Conservation (phyloP, 2,797 vertebrate species). For the Oreochromis mossambicus region DNA sequence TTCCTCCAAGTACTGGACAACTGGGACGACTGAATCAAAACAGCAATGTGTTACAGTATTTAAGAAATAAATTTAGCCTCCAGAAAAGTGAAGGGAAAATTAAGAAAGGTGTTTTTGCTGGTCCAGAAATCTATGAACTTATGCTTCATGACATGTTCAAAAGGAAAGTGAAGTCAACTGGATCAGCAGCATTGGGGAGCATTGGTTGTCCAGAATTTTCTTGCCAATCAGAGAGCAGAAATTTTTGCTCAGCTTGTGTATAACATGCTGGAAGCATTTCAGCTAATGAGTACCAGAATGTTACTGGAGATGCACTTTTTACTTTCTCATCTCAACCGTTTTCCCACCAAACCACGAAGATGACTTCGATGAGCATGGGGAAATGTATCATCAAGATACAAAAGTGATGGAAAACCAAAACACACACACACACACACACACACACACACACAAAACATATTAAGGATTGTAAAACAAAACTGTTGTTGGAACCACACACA, state of each 20-base stretch:
- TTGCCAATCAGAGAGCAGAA: neutral
- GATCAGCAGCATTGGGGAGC: neutral
- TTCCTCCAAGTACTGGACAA: too few species aligned
- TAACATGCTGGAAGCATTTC: neutral
- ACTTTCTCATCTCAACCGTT: neutral
- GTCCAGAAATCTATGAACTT: fast-evolving
- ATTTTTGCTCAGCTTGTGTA: neutral
- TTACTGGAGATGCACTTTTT: neutral
- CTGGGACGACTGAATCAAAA: too few species aligned
- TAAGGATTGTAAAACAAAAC: too few species aligned
- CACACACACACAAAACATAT: too few species aligned
- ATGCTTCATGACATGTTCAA: neutral
- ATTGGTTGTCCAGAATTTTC: fast-evolving
- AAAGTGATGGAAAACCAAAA: neutral
- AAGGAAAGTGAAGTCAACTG: neutral
- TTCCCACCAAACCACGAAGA: neutral
- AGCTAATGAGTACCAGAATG: neutral
- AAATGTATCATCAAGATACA: neutral
- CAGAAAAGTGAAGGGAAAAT: too few species aligned
- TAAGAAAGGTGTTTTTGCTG: too few species aligned
- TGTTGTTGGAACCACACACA: too few species aligned
- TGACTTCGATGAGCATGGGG: neutral
- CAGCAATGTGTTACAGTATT: too few species aligned
- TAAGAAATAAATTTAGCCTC: too few species aligned
- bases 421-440: too few species aligned